Evolutionary conservation across 2,113 vertebrate species (phyloP), one percentile per base, ranked within the genome.

Genomic region (Callipepla californica): DNA sequence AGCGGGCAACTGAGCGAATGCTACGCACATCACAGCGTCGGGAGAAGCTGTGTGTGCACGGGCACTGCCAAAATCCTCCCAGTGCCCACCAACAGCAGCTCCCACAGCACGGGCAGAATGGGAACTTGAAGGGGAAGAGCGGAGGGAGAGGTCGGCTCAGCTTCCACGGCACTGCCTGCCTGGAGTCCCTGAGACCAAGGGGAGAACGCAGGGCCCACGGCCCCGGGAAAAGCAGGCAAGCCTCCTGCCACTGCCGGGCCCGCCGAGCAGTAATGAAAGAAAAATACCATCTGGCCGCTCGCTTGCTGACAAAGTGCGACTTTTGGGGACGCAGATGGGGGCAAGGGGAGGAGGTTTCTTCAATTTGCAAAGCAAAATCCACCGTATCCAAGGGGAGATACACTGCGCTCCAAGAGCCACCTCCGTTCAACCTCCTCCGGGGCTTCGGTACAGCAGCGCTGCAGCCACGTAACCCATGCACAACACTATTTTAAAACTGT

Each of bases 1-100:
- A 55, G 83, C 69, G 16, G 84, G 90, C 95, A 96, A 95, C 94
- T 6, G 40, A 95, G 94, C 20, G 32, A 94, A 94, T 80, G 73
- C 93, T 95, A 94, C 53, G 69, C 91, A 81, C 92, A 92, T 82
- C 88, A 16, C 74, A 92, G 87, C 59, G 34, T 94, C 25, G 4
- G 78, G 90, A 92, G 74, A 90, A 94, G 85, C 94, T 69, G 84
- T 40, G 84, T 40, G 40, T 90, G 93, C 19, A 0, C 87, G 75
- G 10, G 2, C 87, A 84, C 58, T 85, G 80, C 45, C 87, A 82
- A 92, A 93, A 90, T 89, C 86, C 82, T 90, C 84, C 92, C 87
- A 78, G 79, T 83, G 94, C 93, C 85, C 87, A 85, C 95, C 90
- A 92, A 81, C 95, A 80, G 30, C 32, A 17, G 42, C 44, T 23